Percentiles rank a stretch among this genome's conserved stretches.
Conservation (phyloP, 2,888 invertebrate species). For the Nemurella pictetii region DNA sequence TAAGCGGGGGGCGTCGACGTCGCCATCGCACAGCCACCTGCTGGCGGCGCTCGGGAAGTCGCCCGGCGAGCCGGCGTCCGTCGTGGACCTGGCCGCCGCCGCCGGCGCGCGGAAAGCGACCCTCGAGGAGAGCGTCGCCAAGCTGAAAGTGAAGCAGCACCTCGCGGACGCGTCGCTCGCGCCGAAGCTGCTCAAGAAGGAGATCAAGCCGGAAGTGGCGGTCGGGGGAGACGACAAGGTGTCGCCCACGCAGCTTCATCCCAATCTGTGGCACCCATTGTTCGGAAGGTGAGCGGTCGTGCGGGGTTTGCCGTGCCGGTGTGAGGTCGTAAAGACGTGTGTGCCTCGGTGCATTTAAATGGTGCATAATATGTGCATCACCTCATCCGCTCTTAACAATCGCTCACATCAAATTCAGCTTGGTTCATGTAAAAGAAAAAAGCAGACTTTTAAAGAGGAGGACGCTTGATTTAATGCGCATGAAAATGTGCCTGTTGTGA, state of each 20-base stretch:
- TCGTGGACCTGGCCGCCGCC: constrained; percentile 53
- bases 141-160: constrained; percentile 55
- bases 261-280: constrained; percentile 81
- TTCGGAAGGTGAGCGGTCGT: constrained; percentile 74
- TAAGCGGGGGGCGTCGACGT: constrained; percentile 5
- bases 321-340: too few relatives aligned
- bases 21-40: constrained; percentile 24
- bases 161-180: constrained; percentile 53
- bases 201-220: constrained; percentile 45
- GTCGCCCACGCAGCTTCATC: constrained; percentile 56
- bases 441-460: too few relatives aligned
- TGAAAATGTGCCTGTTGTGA: not conserved
- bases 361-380: too few relatives aligned
- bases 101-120: constrained; percentile 46
- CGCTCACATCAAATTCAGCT: too few relatives aligned
- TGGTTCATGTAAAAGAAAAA: too few relatives aligned
- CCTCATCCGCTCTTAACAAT: too few relatives aligned
- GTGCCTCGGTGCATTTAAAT: too few relatives aligned
- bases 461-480: not conserved
- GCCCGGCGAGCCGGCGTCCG: constrained; percentile 44
- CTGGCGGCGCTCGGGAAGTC: constrained; percentile 39
- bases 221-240: constrained; percentile 14
- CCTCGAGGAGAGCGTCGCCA: constrained; percentile 40
- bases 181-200: constrained; percentile 51
- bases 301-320: too few relatives aligned